These are phyloP conservation scores for Tamias sibiricus DNA, from an alignment of 2,113 vertebrate genomes.

Conservation along the genomic window DNA sequence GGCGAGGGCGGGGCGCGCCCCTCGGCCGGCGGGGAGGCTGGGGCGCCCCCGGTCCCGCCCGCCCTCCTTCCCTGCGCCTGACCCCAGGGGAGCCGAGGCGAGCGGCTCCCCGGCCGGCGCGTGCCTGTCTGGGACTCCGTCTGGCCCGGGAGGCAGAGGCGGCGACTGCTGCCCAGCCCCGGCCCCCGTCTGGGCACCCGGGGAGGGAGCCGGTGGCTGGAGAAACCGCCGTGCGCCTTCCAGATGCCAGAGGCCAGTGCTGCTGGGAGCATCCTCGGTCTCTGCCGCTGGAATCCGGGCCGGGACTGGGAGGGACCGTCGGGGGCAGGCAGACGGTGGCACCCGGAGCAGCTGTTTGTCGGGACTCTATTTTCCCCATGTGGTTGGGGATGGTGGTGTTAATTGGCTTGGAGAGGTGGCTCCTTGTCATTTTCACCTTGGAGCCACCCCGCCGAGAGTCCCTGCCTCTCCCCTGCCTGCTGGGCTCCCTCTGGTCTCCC, in stretches of 20 bases:
- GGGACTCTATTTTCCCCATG: slow-evolving; percentile 45
- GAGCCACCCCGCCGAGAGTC: not conserved
- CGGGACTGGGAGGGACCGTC: not conserved
- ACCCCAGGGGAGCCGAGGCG: not conserved
- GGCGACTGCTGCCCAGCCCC: slow-evolving; percentile 11
- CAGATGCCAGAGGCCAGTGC: not conserved
- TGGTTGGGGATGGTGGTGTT: slow-evolving; percentile 74
- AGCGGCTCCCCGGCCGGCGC: not conserved
- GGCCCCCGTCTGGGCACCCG: slow-evolving; percentile 52
- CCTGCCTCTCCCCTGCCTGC: not conserved
- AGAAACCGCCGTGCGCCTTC: not conserved
- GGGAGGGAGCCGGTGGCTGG: not conserved
- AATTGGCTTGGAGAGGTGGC: slow-evolving; percentile 54
- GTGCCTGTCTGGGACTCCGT: slow-evolving; percentile 51
- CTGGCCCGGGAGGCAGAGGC: slow-evolving; percentile 14
- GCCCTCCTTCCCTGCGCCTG: too few species aligned
- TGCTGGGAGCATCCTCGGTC: accelerated
- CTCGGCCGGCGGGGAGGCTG: not conserved
- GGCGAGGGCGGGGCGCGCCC: too few species aligned
- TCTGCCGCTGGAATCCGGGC: slow-evolving; percentile 37
- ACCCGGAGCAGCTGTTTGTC: slow-evolving; percentile 50
- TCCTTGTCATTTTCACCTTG: slow-evolving; percentile 12
- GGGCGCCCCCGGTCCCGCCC: not conserved
- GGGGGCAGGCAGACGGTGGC: not conserved
- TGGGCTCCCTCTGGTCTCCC: slow-evolving; percentile 58